Percentiles rank a stretch among this genome's conserved stretches.
Evolutionary conservation across 2,797 vertebrate genomes (phyloP).

Genomic region (Cossypha niveicapilla): DNA sequence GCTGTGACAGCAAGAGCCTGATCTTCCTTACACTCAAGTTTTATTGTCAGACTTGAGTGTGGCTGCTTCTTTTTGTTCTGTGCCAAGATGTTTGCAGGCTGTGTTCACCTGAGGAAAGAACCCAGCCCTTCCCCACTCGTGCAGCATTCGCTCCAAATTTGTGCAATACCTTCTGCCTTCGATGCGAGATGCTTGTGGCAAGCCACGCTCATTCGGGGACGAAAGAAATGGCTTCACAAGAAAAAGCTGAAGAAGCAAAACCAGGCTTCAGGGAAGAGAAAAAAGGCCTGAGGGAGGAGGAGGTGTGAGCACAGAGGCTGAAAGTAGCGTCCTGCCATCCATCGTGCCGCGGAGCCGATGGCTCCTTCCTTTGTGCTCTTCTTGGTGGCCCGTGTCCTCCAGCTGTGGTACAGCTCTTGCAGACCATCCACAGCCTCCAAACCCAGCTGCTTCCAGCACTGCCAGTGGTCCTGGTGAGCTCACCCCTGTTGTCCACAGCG

Average conservation of each 20-base stretch:
- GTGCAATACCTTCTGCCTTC: constrained; percentile 56
- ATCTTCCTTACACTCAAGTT: constrained; percentile 6
- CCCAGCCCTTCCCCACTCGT: constrained; percentile 24
- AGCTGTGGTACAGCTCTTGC: not conserved
- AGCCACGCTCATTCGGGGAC: not conserved
- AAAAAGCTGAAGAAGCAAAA: not conserved
- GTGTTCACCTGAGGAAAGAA: not conserved
- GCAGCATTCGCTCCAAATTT: constrained; percentile 70
- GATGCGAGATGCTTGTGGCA: not conserved
- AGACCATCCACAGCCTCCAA: not conserved
- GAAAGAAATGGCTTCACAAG: not conserved
- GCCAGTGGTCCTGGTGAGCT: not conserved
- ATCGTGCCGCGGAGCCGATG: not conserved
- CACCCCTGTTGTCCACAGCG: not conserved
- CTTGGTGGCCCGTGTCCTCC: not conserved
- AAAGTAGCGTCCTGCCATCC: not conserved
- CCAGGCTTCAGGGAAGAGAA: not conserved
- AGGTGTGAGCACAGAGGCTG: not conserved
- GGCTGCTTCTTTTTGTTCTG: not conserved
- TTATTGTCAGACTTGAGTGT: not conserved
- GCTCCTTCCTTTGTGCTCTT: not conserved
- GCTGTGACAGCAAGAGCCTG: not conserved
- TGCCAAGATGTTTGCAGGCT: not conserved
- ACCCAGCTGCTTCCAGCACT: not conserved
- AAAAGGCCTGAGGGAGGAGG: not conserved